These are phyloP conservation scores for Choristoneura fumiferana DNA, from an alignment of 1,140 invertebrate species.

Conservation along the genomic window DNA sequence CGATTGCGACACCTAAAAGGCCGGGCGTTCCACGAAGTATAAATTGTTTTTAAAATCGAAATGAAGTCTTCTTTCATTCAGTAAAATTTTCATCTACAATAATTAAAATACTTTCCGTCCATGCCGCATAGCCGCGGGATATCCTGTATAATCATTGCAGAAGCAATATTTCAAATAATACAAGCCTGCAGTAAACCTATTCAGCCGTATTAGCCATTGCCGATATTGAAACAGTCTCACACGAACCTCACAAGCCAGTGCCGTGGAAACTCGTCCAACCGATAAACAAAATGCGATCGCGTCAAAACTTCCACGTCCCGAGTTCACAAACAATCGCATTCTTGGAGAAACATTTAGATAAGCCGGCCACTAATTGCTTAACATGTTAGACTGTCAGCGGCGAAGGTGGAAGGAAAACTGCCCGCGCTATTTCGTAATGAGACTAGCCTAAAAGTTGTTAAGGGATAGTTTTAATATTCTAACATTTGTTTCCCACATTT, in stretches of 20 bases:
- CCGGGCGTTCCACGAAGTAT: too few species aligned
- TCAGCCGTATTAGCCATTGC: not conserved
- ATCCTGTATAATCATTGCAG: too few species aligned
- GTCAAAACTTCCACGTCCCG: constrained; percentile 12
- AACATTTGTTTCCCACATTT: too few species aligned
- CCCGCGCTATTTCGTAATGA: constrained; percentile 38
- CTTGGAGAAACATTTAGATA: constrained; percentile 19
- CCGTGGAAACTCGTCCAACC: constrained; percentile 4
- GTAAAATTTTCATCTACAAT: too few species aligned
- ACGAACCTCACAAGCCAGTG: not conserved
- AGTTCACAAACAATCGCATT: constrained; percentile 21
- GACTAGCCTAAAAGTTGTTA: constrained; percentile 32
- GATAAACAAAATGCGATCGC: constrained; percentile 13
- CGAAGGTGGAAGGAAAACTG: constrained; percentile 38
- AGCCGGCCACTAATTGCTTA: constrained; percentile 44
- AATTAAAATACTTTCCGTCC: too few species aligned
- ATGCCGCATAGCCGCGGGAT: too few species aligned
- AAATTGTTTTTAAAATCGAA: too few species aligned
- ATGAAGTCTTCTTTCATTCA: too few species aligned
- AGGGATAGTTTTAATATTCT: constrained; percentile 28
- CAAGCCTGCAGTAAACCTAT: too few species aligned
- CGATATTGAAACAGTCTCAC: constrained; percentile 3
- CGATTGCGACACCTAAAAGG: too few species aligned
- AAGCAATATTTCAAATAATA: too few species aligned
- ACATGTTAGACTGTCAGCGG: constrained; percentile 43